Evolutionary conservation across 2,113 vertebrate species (phyloP).

Genomic region (Hucho hucho): DNA sequence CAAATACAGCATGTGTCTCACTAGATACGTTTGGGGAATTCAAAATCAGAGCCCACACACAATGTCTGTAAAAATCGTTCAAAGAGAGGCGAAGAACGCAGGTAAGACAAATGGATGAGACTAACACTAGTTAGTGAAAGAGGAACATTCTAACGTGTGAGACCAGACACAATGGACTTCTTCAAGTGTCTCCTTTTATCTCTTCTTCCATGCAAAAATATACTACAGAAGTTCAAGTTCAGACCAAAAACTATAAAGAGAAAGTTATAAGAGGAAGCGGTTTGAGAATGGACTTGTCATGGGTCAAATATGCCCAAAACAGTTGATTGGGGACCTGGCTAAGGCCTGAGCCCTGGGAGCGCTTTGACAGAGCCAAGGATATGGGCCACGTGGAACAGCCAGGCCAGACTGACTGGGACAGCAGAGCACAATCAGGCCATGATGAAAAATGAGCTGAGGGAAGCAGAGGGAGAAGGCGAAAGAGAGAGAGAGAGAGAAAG

Average conservation of each 20-base stretch:
- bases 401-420: constrained; percentile 35
- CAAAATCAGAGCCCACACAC: background rate
- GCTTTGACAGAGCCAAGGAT: constrained; percentile 27
- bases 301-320: constrained; percentile 11
- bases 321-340: constrained; percentile 27
- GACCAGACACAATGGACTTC: background rate
- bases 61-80: constrained; percentile 10
- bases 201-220: too few species aligned
- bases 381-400: constrained; percentile 31
- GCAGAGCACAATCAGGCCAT: constrained; percentile 66
- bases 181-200: background rate
- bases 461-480: constrained; percentile 44
- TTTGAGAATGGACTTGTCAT: too few species aligned
- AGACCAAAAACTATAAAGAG: too few species aligned
- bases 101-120: background rate
- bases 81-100: background rate
- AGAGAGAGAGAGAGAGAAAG: constrained; percentile 30
- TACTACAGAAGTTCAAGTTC: too few species aligned
- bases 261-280: too few species aligned
- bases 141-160: background rate
- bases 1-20: background rate
- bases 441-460: constrained; percentile 71
- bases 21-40: too few species aligned
- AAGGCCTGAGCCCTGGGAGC: constrained; percentile 16
- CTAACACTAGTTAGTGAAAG: background rate